Evolutionary conservation across 2,113 vertebrate genomes (phyloP).

Genomic region (human): GRCh38 chr2:193520001-193520500

Average conservation of each 20-base stretch:
- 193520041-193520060: neutral
- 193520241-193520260: neutral
- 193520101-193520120: neutral
- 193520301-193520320: neutral
- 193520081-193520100: neutral
- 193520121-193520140: neutral
- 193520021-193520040: neutral
- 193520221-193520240: neutral
- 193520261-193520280: neutral
- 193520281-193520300: neutral
- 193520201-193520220: neutral
- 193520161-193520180: neutral
- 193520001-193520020: neutral
- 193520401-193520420: neutral
- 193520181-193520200: neutral
- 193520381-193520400: neutral
- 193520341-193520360: neutral
- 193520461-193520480: no score
- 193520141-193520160: neutral
- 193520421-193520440: neutral
- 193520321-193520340: neutral
- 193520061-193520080: neutral
- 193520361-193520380: neutral
- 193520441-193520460: neutral
- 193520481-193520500: neutral